A percentile compares a stretch with the other conserved stretches of the same genome.
These are phyloP conservation scores for Scaptomyza parva DNA, from an alignment of 2,888 invertebrate genomes.

Conservation along the genomic window DNA sequence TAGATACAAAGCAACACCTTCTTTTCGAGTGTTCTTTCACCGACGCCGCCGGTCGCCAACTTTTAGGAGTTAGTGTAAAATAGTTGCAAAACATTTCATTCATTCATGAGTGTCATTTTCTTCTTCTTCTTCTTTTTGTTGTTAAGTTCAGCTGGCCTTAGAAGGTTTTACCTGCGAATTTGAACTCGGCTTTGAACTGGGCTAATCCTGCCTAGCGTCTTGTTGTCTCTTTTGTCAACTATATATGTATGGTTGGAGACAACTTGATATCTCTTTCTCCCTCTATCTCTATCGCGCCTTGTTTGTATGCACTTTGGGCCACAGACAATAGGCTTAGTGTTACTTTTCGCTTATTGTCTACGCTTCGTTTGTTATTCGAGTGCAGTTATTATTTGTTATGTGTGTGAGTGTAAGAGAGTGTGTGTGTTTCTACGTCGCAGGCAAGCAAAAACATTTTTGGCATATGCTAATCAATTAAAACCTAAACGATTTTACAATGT, in stretches of 20 bases:
- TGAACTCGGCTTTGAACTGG: constrained; percentile 49
- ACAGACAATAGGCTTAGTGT: constrained; percentile 81
- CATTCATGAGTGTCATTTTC: constrained; percentile 38
- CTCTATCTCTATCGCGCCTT: constrained; percentile 56
- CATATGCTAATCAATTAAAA: constrained; percentile 65
- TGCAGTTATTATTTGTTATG: constrained; percentile 41
- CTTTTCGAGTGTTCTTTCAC: constrained; percentile 61
- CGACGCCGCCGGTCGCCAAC: constrained; percentile 41
- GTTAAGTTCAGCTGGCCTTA: constrained; percentile 31
- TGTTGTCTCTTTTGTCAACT: constrained; percentile 64
- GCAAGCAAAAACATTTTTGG: constrained; percentile 37
- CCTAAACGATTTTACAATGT: constrained; percentile 3
- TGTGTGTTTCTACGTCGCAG: constrained; percentile 18
- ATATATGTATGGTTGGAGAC: not conserved
- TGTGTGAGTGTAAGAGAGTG: not conserved
- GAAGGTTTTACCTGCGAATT: constrained; percentile 41
- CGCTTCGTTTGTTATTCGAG: constrained; percentile 75
- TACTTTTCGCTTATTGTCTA: constrained; percentile 80
- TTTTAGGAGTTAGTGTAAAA: constrained; percentile 22
- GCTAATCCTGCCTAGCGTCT: constrained; percentile 68
- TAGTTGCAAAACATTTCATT: constrained; percentile 35
- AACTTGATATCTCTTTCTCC: constrained; percentile 39
- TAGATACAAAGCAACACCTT: constrained; percentile 70
- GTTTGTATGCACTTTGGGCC: constrained; percentile 71
- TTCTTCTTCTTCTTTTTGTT: constrained; percentile 12